A percentile compares a stretch with the other conserved stretches of the same genome.
These are phyloP conservation scores for Peromyscus polionotus DNA, from an alignment of 2,113 vertebrate genomes.

Conservation along the genomic window DNA sequence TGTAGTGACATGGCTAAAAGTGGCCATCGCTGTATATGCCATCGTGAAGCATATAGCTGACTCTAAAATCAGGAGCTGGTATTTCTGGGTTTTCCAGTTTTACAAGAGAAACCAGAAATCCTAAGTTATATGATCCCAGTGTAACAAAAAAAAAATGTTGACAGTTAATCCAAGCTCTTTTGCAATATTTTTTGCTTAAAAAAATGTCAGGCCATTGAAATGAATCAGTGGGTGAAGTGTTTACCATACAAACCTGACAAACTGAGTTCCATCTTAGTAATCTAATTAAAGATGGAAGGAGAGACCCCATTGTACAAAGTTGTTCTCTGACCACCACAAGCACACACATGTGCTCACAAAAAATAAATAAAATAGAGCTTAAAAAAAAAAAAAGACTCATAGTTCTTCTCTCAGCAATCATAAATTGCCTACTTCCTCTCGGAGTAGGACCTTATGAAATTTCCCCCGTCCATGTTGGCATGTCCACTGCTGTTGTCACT, in stretches of 20 bases:
- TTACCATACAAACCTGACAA: not conserved
- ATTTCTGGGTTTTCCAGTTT: not conserved
- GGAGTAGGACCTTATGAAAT: not conserved
- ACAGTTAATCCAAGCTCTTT: not conserved
- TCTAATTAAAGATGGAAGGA: not conserved
- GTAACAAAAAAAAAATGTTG: not conserved
- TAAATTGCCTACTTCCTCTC: not conserved
- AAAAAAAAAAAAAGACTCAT: not conserved
- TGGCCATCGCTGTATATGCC: not conserved
- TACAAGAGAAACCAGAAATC: slow-evolving; percentile 24
- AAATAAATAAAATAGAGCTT: not conserved
- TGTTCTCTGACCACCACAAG: not conserved
- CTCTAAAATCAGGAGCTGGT: not conserved
- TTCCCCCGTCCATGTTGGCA: too few species aligned
- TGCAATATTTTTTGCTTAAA: not conserved
- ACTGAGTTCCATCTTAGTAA: not conserved
- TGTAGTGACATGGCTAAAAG: not conserved
- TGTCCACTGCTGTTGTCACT: not conserved
- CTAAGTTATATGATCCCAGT: not conserved
- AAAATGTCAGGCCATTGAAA: not conserved
- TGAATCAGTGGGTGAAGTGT: not conserved
- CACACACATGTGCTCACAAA: not conserved
- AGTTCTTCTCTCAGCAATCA: not conserved
- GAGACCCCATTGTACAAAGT: not conserved
- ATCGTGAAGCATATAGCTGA: not conserved